Conservation (phyloP, 2,797 vertebrate genomes). For the Anguilla marmorata region DNA sequence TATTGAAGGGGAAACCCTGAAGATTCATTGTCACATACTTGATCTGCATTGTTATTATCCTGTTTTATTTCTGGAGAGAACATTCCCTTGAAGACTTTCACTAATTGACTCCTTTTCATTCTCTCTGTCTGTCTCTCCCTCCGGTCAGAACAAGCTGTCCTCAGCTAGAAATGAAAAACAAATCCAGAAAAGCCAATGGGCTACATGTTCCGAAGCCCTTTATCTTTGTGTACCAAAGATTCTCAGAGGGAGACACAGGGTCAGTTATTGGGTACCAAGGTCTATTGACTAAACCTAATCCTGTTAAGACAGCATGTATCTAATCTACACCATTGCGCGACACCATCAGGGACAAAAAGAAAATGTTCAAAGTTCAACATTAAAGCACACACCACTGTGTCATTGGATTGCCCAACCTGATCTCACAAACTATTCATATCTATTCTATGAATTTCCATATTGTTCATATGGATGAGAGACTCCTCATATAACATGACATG, state of each 20-base stretch:
- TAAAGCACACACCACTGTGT: background rate
- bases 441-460: too few relatives aligned
- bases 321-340: background rate
- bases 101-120: too few relatives aligned
- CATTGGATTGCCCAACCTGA: background rate
- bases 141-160: background rate
- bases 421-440: too few relatives aligned
- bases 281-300: background rate
- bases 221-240: conserved; percentile 9
- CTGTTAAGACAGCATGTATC: conserved; percentile 3
- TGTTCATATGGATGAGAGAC: too few relatives aligned
- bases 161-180: conserved; percentile 8
- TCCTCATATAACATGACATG: too few relatives aligned
- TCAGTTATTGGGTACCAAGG: background rate
- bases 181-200: background rate
- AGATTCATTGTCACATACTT: too few relatives aligned
- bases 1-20: too few relatives aligned
- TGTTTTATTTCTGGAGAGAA: too few relatives aligned
- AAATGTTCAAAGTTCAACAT: background rate
- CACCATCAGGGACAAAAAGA: background rate
- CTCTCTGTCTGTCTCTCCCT: background rate
- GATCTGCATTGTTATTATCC: too few relatives aligned
- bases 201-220: background rate
- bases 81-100: too few relatives aligned
- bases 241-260: background rate